Evolutionary conservation across 2,797 vertebrate genomes (phyloP), one percentile per base, ranked within the genome.

Genomic region (Danio albolineatus): DNA sequence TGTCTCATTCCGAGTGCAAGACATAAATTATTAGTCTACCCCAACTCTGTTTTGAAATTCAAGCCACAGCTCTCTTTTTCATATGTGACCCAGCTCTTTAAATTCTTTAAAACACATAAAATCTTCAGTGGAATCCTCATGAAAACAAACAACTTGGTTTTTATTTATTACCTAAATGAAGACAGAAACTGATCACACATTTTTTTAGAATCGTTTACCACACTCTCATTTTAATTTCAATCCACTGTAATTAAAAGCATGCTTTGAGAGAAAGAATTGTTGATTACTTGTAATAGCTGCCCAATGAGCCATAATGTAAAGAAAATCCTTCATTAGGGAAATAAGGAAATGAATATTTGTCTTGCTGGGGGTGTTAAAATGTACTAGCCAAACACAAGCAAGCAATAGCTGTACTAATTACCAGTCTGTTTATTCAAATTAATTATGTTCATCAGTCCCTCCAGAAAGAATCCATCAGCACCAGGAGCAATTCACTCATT

Each of bases 101-200:
- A 76, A 54, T 16, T 41, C 44, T 61, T 74, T n/a, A 10, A 38
- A 51, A 54, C 39, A 44, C 13, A 54, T 54, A 5, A 46, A 75
- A 65, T 12, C 38, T 41, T 17, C 6, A 43, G 38, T 51, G 46
- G 13, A 53, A 41, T 44, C 13, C 39, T 21, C 49, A 21, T 43
- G 9, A 64, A 76, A 43, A 53, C 12, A 76, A 43, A 53, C 7
- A 39, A 62, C n/a, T 51, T 21, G 8, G 5, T 13, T 64, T 64
- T 75, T 28, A 64, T 64, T 64, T n/a, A n/a, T n/a, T n/a, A n/a
- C 64, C 53, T 53, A 75, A 43, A 75, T 75, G 17, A 53, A 53
- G 60, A 36, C 16, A 41, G n/a, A 64, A 75, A 56, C 16, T 56
- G 49, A 14, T 65, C 49, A 28, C 5, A 6, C 7, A 76, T 51